Percentiles rank a stretch among this genome's conserved stretches.
phyloP scores from a whole-genome alignment of 2,888 invertebrate species.

The Lithophane leautieri region DNA sequence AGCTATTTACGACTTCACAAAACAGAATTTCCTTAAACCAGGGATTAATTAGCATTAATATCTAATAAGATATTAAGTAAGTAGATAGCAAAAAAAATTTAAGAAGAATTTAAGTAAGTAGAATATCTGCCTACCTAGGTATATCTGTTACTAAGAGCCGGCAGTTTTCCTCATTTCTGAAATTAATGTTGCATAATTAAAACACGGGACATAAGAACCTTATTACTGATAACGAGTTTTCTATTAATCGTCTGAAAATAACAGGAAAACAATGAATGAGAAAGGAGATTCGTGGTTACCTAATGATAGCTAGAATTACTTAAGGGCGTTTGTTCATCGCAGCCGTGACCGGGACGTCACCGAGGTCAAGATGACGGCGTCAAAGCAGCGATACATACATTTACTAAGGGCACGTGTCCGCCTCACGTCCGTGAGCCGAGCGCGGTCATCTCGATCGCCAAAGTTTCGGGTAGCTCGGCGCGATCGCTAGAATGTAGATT shows the following conservation, averaged over 20 bases:
- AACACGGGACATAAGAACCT: not conserved
- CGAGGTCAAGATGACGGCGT: too few species aligned
- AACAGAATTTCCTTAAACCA: constrained; percentile 34
- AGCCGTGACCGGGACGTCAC: too few species aligned
- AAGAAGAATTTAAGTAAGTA: too few species aligned
- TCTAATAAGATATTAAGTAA: constrained; percentile 8
- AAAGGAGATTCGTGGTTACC: not conserved
- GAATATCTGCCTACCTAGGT: constrained; percentile 5
- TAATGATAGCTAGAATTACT: not conserved
- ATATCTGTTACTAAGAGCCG: constrained; percentile 9
- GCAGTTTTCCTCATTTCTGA: constrained; percentile 16
- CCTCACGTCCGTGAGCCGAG: too few species aligned
- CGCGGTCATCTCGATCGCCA: too few species aligned
- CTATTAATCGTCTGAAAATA: not conserved
- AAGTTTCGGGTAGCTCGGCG: too few species aligned
- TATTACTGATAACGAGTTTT: not conserved
- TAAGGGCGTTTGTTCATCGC: too few species aligned
- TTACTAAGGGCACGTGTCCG: too few species aligned
- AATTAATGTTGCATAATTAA: constrained; percentile 1
- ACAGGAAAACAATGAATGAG: not conserved
- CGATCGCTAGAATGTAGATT: too few species aligned
- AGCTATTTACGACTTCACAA: constrained; percentile 17
- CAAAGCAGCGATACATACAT: too few species aligned
- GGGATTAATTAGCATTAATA: constrained; percentile 34
- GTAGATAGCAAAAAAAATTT: too few species aligned